Evolutionary conservation across 2,113 vertebrate genomes (phyloP).

Genomic region (Gallinago undulata): DNA sequence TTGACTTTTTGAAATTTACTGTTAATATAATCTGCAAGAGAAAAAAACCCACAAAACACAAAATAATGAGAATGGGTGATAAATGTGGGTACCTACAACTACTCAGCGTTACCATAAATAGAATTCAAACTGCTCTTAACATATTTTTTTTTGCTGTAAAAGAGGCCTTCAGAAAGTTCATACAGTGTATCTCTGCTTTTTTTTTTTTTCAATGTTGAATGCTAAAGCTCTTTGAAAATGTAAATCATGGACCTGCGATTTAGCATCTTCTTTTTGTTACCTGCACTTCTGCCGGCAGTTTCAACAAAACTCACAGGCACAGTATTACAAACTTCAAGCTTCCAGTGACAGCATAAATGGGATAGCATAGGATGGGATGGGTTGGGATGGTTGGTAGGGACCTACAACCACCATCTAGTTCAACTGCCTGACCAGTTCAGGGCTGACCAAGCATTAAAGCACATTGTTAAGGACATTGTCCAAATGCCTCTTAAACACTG

Average conservation of each 20-base stretch:
- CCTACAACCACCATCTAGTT: fast-evolving
- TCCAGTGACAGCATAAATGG: background rate
- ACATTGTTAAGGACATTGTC: fast-evolving
- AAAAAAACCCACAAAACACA: background rate
- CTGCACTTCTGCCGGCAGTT: background rate
- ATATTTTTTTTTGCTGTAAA: background rate
- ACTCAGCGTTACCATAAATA: background rate
- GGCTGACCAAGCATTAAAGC: background rate
- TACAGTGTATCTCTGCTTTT: background rate
- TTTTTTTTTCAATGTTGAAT: background rate
- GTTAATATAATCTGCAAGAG: background rate
- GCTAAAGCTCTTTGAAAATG: background rate
- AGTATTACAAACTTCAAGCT: background rate
- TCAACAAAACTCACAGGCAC: background rate
- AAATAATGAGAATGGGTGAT: background rate
- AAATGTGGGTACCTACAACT: background rate
- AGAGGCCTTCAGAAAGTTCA: background rate
- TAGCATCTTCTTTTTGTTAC: background rate
- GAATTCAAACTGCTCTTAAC: background rate
- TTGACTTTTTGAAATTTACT: background rate
- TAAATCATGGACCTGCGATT: background rate
- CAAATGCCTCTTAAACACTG: background rate
- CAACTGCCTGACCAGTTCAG: background rate
- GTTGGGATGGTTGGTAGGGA: background rate
- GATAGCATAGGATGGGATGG: background rate